Conservation (phyloP, 2,113 vertebrate genomes). For the Epinephelus fuscoguttatus region DNA sequence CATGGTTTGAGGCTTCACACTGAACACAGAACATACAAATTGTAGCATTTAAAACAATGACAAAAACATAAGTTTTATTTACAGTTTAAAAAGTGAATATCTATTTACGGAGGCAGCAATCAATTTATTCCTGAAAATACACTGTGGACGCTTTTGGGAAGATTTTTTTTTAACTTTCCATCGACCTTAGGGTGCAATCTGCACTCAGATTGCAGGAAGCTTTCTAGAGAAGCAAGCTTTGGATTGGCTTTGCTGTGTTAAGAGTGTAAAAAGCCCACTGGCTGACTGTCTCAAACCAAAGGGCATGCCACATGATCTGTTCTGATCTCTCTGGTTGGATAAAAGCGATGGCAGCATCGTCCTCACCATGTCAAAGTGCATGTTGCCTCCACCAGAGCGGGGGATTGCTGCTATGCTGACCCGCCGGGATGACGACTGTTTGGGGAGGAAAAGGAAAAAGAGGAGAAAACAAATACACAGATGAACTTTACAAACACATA, state of each 20-base stretch:
- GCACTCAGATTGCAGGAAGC: neutral
- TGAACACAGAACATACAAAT: neutral
- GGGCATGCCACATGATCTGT: neutral
- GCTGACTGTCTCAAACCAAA: neutral
- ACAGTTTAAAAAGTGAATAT: neutral
- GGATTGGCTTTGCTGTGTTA: neutral
- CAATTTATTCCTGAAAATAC: no score
- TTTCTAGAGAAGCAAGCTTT: neutral
- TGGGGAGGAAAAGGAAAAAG: accelerated
- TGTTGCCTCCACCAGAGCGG: constrained; percentile 82
- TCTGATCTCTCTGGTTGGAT: neutral
- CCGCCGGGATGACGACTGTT: constrained; percentile 86
- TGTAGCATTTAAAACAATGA: neutral
- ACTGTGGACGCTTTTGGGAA: neutral
- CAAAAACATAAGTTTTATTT: neutral
- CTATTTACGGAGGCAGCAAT: neutral
- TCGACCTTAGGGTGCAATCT: neutral
- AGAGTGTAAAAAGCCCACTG: neutral
- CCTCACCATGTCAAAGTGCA: constrained; percentile 79
- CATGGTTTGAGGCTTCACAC: neutral
- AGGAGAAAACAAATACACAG: neutral
- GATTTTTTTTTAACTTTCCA: neutral
- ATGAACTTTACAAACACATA: neutral
- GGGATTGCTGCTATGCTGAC: constrained; percentile 91
- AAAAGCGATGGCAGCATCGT: neutral